Conservation (phyloP, 2,888 invertebrate species). For the Caenorhabditis doughertyi region DNA sequence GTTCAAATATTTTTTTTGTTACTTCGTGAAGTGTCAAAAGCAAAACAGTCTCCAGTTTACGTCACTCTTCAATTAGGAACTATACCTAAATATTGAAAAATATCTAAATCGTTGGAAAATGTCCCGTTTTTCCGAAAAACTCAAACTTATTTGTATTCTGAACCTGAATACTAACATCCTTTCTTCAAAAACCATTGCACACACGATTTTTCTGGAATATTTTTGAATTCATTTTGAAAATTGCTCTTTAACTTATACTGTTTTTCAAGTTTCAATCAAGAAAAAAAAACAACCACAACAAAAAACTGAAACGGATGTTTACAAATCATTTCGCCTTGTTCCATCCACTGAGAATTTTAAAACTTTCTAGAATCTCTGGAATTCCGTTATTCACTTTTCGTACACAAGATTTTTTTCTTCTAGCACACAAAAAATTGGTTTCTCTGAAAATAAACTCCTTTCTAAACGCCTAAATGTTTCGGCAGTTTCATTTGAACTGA, state of each 20-base stretch:
- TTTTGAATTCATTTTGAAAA: background rate
- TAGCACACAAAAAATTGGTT: too few relatives aligned
- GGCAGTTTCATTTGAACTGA: too few relatives aligned
- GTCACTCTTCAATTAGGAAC: too few relatives aligned
- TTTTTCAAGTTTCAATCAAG: background rate
- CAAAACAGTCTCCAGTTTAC: too few relatives aligned
- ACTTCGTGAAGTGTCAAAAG: too few relatives aligned
- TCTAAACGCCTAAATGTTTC: too few relatives aligned
- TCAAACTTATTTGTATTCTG: conserved; percentile 8
- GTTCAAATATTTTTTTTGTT: too few relatives aligned
- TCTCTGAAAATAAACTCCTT: too few relatives aligned
- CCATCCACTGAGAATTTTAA: background rate
- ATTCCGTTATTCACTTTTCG: background rate
- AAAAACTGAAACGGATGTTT: conserved; percentile 48
- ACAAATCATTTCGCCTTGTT: conserved; percentile 3
- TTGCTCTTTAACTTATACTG: background rate
- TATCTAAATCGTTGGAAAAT: too few relatives aligned
- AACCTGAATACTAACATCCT: background rate
- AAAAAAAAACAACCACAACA: conserved; percentile 26
- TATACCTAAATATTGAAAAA: too few relatives aligned
- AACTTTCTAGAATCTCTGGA: background rate
- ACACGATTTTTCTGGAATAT: background rate
- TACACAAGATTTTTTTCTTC: background rate
- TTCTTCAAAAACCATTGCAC: background rate
- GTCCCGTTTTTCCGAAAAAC: background rate